Evolutionary conservation across 30 jellyfish, hydroid and myxozoan genomes (phyloP).

Genomic region (Catostylus mosaicus): DNA sequence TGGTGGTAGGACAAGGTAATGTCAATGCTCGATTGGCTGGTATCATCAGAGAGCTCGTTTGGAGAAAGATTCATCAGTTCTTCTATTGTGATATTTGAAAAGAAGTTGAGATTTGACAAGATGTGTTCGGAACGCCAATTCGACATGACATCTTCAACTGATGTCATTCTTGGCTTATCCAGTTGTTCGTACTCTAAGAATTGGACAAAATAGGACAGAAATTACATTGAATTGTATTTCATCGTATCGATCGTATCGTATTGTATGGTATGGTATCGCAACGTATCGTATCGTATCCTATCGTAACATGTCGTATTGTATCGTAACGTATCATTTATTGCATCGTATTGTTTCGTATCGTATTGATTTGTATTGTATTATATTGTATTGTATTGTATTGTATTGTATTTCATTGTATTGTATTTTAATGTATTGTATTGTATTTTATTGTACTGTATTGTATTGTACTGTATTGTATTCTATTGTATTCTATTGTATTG

Average conservation of each 20-base stretch:
- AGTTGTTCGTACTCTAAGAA: constrained; percentile 22
- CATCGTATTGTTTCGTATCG: too few species aligned
- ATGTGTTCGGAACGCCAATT: constrained; percentile 65
- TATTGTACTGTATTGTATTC: background rate
- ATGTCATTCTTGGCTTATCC: constrained; percentile 21
- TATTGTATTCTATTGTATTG: background rate
- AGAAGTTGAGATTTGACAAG: background rate
- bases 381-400: too few species aligned
- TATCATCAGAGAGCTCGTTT: background rate
- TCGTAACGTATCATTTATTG: too few species aligned
- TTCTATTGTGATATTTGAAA: constrained; percentile 13
- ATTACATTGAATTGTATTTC: too few species aligned
- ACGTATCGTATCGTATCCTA: too few species aligned
- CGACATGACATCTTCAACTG: constrained; percentile 59
- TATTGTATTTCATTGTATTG: too few species aligned
- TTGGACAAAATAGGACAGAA: background rate
- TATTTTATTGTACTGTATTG: too few species aligned
- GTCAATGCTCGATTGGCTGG: background rate
- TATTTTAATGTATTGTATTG: too few species aligned
- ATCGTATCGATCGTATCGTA: too few species aligned
- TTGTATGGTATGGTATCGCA: too few species aligned
- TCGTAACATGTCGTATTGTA: too few species aligned
- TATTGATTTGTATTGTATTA: too few species aligned
- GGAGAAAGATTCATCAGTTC: constrained; percentile 7
- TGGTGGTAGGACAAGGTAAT: constrained; percentile 64